A percentile compares a stretch with the other conserved stretches of the same genome.
Evolutionary conservation across 2,888 invertebrate genomes (phyloP).

Genomic region (Clistopyga incitator): DNA sequence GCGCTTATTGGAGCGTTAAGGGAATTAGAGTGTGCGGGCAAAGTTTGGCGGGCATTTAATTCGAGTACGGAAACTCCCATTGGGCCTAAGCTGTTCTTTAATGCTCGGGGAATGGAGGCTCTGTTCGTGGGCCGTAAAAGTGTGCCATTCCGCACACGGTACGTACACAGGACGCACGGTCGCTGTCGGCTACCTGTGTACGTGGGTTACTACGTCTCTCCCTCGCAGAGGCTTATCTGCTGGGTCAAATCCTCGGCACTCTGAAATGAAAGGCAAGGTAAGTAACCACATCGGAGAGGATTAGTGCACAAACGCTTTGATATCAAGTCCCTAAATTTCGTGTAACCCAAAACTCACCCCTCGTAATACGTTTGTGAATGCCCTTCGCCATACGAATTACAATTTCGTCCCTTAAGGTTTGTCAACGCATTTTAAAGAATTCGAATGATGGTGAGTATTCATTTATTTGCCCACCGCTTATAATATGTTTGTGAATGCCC

Average conservation of each 20-base stretch:
- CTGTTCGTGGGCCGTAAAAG: neutral
- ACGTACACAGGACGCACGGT: neutral
- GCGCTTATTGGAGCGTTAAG: constrained; percentile 39
- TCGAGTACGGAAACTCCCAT: constrained; percentile 5
- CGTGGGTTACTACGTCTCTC: constrained; percentile 11
- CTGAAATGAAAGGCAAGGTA: neutral
- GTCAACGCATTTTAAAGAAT: neutral
- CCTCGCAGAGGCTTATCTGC: neutral
- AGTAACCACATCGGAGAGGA: neutral
- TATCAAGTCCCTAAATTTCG: neutral
- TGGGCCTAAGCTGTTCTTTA: constrained; percentile 32
- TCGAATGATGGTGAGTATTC: too few relatives aligned
- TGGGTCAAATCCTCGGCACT: neutral
- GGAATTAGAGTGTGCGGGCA: constrained; percentile 28
- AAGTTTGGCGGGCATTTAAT: constrained; percentile 40
- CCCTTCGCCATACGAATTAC: neutral
- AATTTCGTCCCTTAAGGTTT: neutral
- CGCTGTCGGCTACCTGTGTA: neutral
- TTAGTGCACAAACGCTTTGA: neutral
- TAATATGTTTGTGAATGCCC: neutral
- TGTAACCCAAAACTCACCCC: neutral
- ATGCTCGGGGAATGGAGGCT: neutral
- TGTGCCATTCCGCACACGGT: neutral
- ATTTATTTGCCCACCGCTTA: neutral
- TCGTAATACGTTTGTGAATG: neutral